A percentile compares a stretch with the other conserved stretches of the same genome.
These are phyloP conservation scores for Hypomesus transpacificus DNA, from an alignment of 2,113 vertebrate genomes.

Conservation along the genomic window DNA sequence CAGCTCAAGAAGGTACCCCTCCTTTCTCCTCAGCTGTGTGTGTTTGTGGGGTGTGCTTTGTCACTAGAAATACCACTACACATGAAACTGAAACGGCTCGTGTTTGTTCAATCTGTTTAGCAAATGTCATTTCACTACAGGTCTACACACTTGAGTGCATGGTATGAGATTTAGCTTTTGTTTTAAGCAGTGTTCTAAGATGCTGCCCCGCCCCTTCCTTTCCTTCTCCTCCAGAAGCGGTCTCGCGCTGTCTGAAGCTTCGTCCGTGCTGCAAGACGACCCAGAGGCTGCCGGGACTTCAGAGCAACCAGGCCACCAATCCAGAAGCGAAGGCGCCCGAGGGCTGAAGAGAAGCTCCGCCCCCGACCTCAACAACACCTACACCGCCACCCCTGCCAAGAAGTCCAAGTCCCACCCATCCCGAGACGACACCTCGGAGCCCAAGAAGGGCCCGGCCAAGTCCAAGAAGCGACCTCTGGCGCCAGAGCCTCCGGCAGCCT, in stretches of 20 bases:
- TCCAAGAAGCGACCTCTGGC: slow-evolving; percentile 88
- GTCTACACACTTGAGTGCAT: slow-evolving; percentile 18
- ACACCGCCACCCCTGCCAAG: slow-evolving; percentile 89
- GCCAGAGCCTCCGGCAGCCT: slow-evolving; percentile 80
- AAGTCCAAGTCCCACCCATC: slow-evolving; percentile 88
- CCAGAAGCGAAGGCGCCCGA: slow-evolving; percentile 87
- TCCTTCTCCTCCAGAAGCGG: slow-evolving; percentile 78
- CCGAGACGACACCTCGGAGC: slow-evolving; percentile 81
- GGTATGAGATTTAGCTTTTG: neutral
- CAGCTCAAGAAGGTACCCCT: slow-evolving; percentile 95
- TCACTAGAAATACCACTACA: neutral
- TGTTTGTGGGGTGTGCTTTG: slow-evolving; percentile 39
- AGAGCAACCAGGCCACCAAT: slow-evolving; percentile 85
- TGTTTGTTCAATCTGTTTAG: slow-evolving; percentile 11
- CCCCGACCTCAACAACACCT: slow-evolving; percentile 89
- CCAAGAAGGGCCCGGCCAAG: slow-evolving; percentile 82
- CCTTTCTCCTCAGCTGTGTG: slow-evolving; percentile 52
- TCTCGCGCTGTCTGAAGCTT: slow-evolving; percentile 83
- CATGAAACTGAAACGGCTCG: neutral
- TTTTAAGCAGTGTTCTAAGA: slow-evolving; percentile 8
- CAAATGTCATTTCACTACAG: slow-evolving; percentile 12
- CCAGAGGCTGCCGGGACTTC: slow-evolving; percentile 86
- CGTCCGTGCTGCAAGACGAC: slow-evolving; percentile 87
- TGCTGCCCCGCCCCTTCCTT: slow-evolving; percentile 25
- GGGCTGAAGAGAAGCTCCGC: slow-evolving; percentile 93